Base-by-base conservation (phyloP, 92 coral and sea anemone species). In the Porites lobata region DNA sequence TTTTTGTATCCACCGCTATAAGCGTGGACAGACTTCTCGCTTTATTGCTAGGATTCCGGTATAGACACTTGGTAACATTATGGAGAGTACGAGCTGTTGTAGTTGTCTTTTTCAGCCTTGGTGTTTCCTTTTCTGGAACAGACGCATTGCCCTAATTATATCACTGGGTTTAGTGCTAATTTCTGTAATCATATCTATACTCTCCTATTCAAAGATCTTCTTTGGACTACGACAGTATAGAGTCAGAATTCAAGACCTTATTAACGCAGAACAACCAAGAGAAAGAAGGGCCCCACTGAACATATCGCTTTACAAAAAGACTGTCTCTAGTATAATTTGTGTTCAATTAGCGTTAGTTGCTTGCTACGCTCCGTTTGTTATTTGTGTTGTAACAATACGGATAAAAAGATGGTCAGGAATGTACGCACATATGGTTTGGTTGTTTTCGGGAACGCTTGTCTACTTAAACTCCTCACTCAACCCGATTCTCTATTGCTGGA, bases 401-500 rank as follows among this genome's bases (percentile, higher is more conserved):
- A 15, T 13, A 9, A 11, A 32, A 5, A 1, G 53, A 43, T 32
- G 14, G 53, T 32, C 17, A 1, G 56, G 82, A 38, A 38, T 15
- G 0, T 10, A 56, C 15, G 61, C 61, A 4, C 13, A 14, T 56
- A 56, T 56, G 15, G 61, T 56, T 56, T 56, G 61, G 61, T 2
- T 14, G 61, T 56, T 56, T 56, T 12, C 82, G 19, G 15, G 20
- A 29, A 78, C 82, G 9, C 82, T 78, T 2, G 70, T 62, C 18
- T 78, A 32, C 21, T 78, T 62, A 43, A 77, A 77, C 24, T 61
- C 70, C 7, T 59, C 82, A 13, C 17, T 77, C 0, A 61, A 77
- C 13, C 75, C 75, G 13, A 2, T 69, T 10, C 75, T 61, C 21
- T 61, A 32, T 59, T 77, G 81, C 19, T 59, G 69, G 52, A 38